Evolutionary conservation across 2,113 vertebrate genomes (phyloP), one percentile per base, ranked within the genome.

Genomic region (Psettodes erumei): DNA sequence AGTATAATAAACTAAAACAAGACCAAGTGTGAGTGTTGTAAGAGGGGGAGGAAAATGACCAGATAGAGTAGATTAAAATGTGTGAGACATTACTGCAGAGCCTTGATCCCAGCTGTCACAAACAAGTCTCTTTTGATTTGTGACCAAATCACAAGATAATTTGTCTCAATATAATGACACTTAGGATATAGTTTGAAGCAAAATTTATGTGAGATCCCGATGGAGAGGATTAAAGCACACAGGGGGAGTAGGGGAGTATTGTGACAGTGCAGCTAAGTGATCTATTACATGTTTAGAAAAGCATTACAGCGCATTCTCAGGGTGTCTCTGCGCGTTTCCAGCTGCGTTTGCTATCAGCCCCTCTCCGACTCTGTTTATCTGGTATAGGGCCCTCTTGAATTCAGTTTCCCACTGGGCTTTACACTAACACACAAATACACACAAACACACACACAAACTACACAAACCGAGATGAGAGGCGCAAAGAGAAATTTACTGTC

Each of bases 231-330:
- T 56, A 71, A 89, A 84, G 80, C 56, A 40, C 70, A 65, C 65
- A 8, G 21, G 65, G 47, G 60, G 13, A 9, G 3, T 33, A 66
- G 61, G 38, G 42, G 61, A 78, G 72, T 7, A 18, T 76, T 82
- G 83, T 82, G 81, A 86, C 75, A 28, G 75, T 51, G 60, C n/a
- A 85, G 79, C 79, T 86, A 90, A 92, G 74, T 91, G 86, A 90
- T 87, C 86, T 72, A 88, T 90, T 91, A 92, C 85, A 88, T 90
- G 89, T 89, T 89, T 91, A 40, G 73, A 71, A 51, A 84, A 85
- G 87, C 82, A 54, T 91, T 89, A 92, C 72, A 48, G 77, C 72
- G 76, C 74, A 9, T 91, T 91, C 81, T 90, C 88, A 86, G 77
- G 79, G 84, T 81, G 80, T 84, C 82, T 82, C 75, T 74, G 85